Conservation (phyloP, 2,113 vertebrate genomes). For the Myxocyprinus asiaticus region DNA sequence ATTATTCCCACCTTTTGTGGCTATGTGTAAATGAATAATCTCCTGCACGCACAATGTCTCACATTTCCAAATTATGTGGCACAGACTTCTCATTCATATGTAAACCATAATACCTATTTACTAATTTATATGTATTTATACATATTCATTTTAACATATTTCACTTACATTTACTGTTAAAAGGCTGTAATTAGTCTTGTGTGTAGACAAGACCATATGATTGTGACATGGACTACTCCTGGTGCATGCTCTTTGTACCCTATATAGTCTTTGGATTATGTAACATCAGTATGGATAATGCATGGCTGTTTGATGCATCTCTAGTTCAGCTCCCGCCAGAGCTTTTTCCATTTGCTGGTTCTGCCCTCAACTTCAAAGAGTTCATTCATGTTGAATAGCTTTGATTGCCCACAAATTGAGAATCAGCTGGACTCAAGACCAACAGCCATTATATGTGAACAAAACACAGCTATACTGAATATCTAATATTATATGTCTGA, state of each 20-base stretch:
- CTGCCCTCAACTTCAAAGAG: conserved; percentile 51
- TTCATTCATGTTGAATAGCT: conserved; percentile 42
- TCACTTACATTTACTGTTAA: background rate
- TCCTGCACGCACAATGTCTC: background rate
- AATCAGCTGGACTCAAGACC: conserved; percentile 45
- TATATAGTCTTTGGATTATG: conserved; percentile 42
- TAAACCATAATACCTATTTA: too few relatives aligned
- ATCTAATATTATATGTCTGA: conserved; percentile 3
- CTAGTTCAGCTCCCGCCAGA: too few relatives aligned
- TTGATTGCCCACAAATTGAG: conserved; percentile 40
- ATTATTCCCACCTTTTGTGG: background rate
- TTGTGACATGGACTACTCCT: background rate
- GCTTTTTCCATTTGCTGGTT: conserved; percentile 24
- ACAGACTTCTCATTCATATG: background rate
- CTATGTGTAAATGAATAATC: background rate
- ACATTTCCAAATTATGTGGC: background rate
- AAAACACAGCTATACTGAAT: conserved; percentile 24
- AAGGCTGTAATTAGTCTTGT: background rate
- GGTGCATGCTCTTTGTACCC: background rate
- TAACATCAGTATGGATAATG: conserved; percentile 40
- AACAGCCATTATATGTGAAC: conserved; percentile 27
- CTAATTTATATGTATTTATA: too few relatives aligned
- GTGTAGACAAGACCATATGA: background rate
- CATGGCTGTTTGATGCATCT: conserved; percentile 46
- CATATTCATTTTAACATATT: too few relatives aligned